These are phyloP conservation scores for Plutella xylostella DNA, from an alignment of 2,888 invertebrate species.

Conservation along the genomic window DNA sequence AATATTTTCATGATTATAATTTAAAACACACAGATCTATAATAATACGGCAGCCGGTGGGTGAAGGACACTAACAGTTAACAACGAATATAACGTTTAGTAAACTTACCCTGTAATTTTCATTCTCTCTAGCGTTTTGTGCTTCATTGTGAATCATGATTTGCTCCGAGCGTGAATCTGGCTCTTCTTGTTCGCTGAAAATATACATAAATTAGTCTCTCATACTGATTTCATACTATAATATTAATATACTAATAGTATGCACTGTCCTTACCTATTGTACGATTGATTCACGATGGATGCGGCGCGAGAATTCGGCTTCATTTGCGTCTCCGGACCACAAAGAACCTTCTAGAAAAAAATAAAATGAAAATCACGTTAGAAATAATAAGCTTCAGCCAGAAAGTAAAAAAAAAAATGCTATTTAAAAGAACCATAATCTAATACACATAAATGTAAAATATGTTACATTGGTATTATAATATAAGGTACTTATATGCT, in stretches of 20 bases:
- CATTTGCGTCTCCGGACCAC: slow-evolving; percentile 18
- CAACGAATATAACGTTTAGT: not conserved
- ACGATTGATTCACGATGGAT: slow-evolving; percentile 52
- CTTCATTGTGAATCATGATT: slow-evolving; percentile 43
- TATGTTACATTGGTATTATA: too few species aligned
- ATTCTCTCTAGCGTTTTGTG: slow-evolving; percentile 49
- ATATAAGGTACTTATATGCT: too few species aligned
- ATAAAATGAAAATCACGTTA: too few species aligned
- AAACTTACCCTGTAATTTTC: slow-evolving; percentile 44
- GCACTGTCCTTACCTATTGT: slow-evolving; percentile 40
- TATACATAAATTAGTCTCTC: slow-evolving; percentile 6
- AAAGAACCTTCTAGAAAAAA: not conserved
- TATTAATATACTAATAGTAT: not conserved
- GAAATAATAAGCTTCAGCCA: too few species aligned
- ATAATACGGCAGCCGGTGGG: too few species aligned
- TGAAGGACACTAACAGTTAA: not conserved
- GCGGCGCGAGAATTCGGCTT: slow-evolving; percentile 43
- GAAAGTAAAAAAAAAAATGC: too few species aligned
- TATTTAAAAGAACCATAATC: too few species aligned
- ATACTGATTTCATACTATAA: not conserved
- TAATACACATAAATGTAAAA: too few species aligned
- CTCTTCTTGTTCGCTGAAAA: slow-evolving; percentile 55
- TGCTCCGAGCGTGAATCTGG: slow-evolving; percentile 55
- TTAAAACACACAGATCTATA: too few species aligned
- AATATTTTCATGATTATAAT: not conserved